Percentiles rank a stretch among this genome's conserved stretches.
These are phyloP conservation scores for Buphagus erythrorhynchus DNA, from an alignment of 2,797 vertebrate genomes.

Conservation along the genomic window DNA sequence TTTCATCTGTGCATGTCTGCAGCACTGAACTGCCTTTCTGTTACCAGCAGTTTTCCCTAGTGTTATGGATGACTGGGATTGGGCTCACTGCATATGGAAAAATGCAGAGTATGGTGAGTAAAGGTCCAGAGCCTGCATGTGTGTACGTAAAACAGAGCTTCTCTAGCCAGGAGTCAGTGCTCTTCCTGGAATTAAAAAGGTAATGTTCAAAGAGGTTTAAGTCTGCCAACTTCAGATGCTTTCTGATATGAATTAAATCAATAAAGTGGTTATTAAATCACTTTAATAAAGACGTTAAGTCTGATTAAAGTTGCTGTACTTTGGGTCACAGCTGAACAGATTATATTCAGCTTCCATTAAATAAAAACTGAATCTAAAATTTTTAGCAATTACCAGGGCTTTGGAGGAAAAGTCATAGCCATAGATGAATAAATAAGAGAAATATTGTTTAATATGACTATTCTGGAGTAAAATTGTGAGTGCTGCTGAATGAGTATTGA, in stretches of 20 bases:
- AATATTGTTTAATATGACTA: background rate
- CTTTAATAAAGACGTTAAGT: background rate
- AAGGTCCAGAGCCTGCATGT: background rate
- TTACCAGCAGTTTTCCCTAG: rapidly evolving
- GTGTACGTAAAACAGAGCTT: rapidly evolving
- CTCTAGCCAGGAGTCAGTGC: background rate
- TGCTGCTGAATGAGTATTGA: background rate
- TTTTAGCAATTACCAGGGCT: background rate
- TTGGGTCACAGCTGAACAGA: background rate
- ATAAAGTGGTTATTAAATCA: constrained; percentile 41
- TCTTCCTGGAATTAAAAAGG: background rate
- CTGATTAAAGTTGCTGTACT: constrained; percentile 12
- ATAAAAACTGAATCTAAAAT: background rate
- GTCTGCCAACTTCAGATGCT: constrained; percentile 10
- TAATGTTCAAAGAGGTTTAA: background rate
- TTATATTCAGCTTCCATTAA: background rate
- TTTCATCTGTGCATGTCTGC: background rate
- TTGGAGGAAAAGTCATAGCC: background rate
- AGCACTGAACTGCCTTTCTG: background rate
- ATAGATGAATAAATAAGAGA: background rate
- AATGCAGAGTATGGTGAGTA: background rate
- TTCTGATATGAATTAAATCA: constrained; percentile 42
- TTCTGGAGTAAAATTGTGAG: background rate
- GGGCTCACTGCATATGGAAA: background rate
- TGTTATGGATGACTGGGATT: background rate